Evolutionary conservation across 2,797 vertebrate genomes (phyloP).

Genomic region (Nyctalus aviator): DNA sequence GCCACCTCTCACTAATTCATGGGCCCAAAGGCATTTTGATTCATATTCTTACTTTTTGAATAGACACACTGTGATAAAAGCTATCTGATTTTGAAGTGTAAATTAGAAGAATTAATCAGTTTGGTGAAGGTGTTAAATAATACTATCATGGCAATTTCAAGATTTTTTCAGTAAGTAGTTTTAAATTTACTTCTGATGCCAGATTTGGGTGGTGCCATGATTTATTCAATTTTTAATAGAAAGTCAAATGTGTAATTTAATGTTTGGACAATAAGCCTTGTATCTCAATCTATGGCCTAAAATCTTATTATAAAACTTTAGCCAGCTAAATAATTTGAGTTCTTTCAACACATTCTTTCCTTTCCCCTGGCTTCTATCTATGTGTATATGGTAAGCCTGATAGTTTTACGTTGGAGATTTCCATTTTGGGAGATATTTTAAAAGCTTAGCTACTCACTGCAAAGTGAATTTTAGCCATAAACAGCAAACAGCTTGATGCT

Average conservation of each 20-base stretch:
- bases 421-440: background rate
- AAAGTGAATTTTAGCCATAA: conserved; percentile 35
- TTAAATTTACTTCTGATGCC: background rate
- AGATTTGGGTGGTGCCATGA: background rate
- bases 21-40: conserved; percentile 39
- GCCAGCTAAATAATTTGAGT: background rate
- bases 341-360: background rate
- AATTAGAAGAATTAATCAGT: conserved; percentile 82
- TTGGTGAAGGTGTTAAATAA: conserved; percentile 72
- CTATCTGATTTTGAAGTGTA: conserved; percentile 78
- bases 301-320: background rate
- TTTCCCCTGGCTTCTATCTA: background rate
- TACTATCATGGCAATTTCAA: conserved; percentile 34
- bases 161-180: conserved; percentile 1
- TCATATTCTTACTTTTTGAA: conserved; percentile 51
- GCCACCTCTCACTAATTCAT: conserved; percentile 40
- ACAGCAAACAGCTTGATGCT: background rate
- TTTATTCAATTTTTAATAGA: background rate
- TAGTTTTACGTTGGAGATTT: conserved; percentile 41
- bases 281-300: background rate
- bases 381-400: background rate
- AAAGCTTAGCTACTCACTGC: background rate
- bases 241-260: background rate
- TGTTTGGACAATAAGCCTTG: background rate
- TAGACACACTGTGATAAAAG: conserved; percentile 81